Base-by-base conservation (phyloP, 2,797 vertebrate species). In the Liasis olivaceus region DNA sequence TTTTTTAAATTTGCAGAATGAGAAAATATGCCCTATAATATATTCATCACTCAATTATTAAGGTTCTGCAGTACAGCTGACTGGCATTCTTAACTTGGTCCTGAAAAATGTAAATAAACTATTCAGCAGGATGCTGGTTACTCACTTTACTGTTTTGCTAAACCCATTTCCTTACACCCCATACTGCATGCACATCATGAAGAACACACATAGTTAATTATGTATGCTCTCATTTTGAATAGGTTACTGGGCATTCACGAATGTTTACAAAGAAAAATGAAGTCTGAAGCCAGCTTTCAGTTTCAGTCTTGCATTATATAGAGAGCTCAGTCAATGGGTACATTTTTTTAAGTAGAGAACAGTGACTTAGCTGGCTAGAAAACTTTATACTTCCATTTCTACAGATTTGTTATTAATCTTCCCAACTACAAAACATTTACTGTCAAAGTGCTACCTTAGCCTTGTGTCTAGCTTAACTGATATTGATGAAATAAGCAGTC, bases 291-390 rank as follows among this genome's bases (percentile, higher is more conserved):
- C 91, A 94, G 91, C 90, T 94, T 95, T 95, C 92, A 91, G 93
- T 93, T 95, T 95, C 92, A 94, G 90, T 87, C 93, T 94, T 93
- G 5, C 60, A 94, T 93, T 91, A 93, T 90, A 93, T 69, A 91
- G 15, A 77, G 88, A 95, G 62, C 62, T 94, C 92, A 92, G 64
- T 92, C 87, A 93, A 92, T 92, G 51, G 88, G 92, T 28, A 69
- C 64, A 89, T 94, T 89, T 28, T 94, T 95, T 94, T 90, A 91
- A 94, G 47, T 0, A 0, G 6, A 89, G 36, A 17, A 84, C 59
- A 94, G 26, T 36, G 22, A 13, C 28, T 90, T 90, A 28, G 36
- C 56, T n/a, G 90, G 60, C 36, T 31, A 28, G 36, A 94, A 94
- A 94, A 1, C 94, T 94, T 47, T 58, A 42, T 15, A 8, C 88